phyloP scores from a whole-genome alignment of 2,113 vertebrate species.

The Zosterops hypoxanthus region DNA sequence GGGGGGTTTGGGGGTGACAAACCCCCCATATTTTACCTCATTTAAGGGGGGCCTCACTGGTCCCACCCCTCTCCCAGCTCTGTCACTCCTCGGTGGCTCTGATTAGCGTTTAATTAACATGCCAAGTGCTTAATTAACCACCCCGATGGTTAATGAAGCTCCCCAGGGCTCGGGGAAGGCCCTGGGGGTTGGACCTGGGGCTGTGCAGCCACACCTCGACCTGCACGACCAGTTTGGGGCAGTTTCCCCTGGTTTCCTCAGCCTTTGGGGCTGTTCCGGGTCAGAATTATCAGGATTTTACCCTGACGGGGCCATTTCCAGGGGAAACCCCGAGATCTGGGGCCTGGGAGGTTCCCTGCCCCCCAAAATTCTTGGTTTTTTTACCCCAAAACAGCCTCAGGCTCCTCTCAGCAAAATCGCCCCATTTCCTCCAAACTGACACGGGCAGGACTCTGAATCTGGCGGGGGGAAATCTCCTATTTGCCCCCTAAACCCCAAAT shows the following conservation, averaged over 20 bases:
- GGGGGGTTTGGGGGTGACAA: neutral
- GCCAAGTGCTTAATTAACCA: neutral
- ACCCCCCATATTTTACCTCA: accelerated
- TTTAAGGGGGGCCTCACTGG: accelerated
- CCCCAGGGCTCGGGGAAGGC: neutral
- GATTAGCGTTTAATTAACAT: neutral
- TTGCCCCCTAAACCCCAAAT: no score
- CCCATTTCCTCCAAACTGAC: accelerated
- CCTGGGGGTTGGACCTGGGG: neutral
- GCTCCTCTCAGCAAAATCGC: accelerated
- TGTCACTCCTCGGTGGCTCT: neutral
- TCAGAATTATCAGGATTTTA: accelerated
- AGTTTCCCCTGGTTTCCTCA: accelerated
- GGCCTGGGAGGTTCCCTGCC: neutral
- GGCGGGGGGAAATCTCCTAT: neutral
- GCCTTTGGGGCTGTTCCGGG: accelerated
- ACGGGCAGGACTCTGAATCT: accelerated
- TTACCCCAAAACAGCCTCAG: accelerated
- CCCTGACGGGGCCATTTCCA: accelerated
- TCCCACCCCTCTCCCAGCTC: accelerated
- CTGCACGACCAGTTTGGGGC: neutral
- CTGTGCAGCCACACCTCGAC: neutral
- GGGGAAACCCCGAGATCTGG: neutral
- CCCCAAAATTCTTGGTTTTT: accelerated
- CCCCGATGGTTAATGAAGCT: accelerated